Evolutionary conservation across 2,797 vertebrate species (phyloP).

Genomic region (Liparis tanakae): DNA sequence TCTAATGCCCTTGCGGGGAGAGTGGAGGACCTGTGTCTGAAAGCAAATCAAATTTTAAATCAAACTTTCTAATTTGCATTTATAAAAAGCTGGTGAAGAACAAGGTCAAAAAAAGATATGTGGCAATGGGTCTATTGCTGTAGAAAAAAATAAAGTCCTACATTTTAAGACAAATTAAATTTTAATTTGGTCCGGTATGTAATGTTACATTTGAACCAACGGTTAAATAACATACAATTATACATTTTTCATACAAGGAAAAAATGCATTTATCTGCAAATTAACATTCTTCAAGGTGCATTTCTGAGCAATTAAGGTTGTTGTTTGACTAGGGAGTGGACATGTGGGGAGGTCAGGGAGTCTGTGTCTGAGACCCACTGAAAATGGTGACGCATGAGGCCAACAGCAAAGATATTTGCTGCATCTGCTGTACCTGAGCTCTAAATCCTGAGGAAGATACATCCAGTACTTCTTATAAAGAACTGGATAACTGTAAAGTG

Average conservation of each 20-base stretch:
- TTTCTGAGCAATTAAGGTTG: slow-evolving; percentile 67
- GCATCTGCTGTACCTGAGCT: slow-evolving; percentile 34
- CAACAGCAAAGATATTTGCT: slow-evolving; percentile 40
- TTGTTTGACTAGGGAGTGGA: slow-evolving; percentile 69
- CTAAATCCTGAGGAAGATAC: slow-evolving; percentile 21
- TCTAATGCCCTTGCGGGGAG: slow-evolving; percentile 61
- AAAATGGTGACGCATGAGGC: slow-evolving; percentile 71
- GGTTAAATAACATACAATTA: slow-evolving; percentile 36
- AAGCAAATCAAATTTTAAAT: slow-evolving; percentile 76
- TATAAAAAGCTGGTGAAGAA: slow-evolving; percentile 56
- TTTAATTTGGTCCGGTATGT: slow-evolving; percentile 23
- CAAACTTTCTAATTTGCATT: slow-evolving; percentile 71
- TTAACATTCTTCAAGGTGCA: slow-evolving; percentile 58
- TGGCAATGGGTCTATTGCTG: slow-evolving; percentile 26
- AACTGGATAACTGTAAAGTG: slow-evolving; percentile 16
- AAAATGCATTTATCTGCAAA: slow-evolving; percentile 46
- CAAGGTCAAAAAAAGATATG: slow-evolving; percentile 57
- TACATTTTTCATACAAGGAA: slow-evolving; percentile 37
- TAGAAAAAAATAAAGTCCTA: slow-evolving; percentile 38
- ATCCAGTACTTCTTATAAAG: slow-evolving; percentile 8
- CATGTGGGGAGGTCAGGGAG: slow-evolving; percentile 62
- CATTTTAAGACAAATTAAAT: slow-evolving; percentile 41
- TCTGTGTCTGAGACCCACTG: slow-evolving; percentile 46
- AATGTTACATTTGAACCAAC: slow-evolving; percentile 34
- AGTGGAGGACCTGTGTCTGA: slow-evolving; percentile 53